Evolutionary conservation across 2,113 vertebrate genomes (phyloP).

Genomic region (Uria lomvia): DNA sequence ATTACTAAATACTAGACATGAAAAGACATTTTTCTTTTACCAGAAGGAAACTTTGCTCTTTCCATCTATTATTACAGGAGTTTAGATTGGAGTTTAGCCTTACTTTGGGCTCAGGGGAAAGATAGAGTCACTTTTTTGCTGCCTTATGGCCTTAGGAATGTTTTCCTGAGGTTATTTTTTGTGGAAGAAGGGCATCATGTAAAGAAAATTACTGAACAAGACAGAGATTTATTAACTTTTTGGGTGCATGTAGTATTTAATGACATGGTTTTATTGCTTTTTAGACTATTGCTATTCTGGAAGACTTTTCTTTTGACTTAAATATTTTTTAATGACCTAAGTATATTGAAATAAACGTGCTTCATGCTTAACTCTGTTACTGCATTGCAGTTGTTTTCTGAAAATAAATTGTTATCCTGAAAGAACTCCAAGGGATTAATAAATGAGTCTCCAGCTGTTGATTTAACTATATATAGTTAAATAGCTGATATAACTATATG

Average conservation of each 20-base stretch:
- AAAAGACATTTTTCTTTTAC: background rate
- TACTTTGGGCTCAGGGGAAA: background rate
- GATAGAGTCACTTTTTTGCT: background rate
- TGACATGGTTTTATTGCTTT: background rate
- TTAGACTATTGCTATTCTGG: background rate
- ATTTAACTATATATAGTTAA: slow-evolving; percentile 30
- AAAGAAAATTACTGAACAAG: background rate
- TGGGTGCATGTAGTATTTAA: background rate
- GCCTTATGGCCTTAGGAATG: background rate
- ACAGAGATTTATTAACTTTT: background rate
- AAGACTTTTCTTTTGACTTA: background rate
- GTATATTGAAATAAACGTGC: background rate
- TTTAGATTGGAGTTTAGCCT: background rate
- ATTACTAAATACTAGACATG: background rate
- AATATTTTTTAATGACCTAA: background rate
- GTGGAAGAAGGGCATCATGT: background rate
- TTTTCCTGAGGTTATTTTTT: background rate
- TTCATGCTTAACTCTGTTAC: background rate
- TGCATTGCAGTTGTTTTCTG: slow-evolving; percentile 53
- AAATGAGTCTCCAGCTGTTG: slow-evolving; percentile 48
- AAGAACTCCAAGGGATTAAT: slow-evolving; percentile 29
- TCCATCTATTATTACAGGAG: background rate
- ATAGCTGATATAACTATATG: background rate
- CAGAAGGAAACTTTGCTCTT: background rate
- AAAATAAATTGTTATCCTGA: slow-evolving; percentile 35